Evolutionary conservation across 2,888 invertebrate genomes (phyloP).

Genomic region (Platycheirus albimanus): DNA sequence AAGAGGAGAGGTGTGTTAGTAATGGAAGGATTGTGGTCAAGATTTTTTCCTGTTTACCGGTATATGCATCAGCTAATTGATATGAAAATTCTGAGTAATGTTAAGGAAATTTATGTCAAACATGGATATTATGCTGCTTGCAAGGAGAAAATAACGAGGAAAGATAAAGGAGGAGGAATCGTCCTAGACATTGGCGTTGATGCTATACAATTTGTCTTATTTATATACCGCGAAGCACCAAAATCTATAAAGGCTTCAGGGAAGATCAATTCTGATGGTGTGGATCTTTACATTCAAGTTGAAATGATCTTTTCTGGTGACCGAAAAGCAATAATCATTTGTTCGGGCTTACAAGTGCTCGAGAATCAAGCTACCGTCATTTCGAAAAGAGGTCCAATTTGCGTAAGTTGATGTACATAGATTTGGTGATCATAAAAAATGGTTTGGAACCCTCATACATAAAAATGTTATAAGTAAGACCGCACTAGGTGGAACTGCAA

Average conservation of each 20-base stretch:
- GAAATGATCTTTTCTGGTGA: constrained; percentile 75
- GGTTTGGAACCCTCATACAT: no score
- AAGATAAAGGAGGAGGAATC: constrained; percentile 89
- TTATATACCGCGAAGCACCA: constrained; percentile 87
- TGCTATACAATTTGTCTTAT: constrained; percentile 87
- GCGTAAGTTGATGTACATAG: constrained; percentile 72
- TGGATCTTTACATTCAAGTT: constrained; percentile 84
- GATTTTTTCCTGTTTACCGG: constrained; percentile 89
- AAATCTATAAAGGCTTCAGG: constrained; percentile 86
- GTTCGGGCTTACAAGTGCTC: constrained; percentile 75
- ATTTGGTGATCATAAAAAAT: no score
- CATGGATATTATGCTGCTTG: constrained; percentile 86
- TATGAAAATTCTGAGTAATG: constrained; percentile 85
- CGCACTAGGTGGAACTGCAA: no score
- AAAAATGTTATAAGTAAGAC: no score
- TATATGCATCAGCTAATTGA: constrained; percentile 84
- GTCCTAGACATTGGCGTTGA: constrained; percentile 90
- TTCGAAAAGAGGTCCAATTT: constrained; percentile 76
- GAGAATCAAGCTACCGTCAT: constrained; percentile 77
- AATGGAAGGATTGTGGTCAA: constrained; percentile 93
- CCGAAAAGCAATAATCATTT: constrained; percentile 75
- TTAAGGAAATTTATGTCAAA: constrained; percentile 85
- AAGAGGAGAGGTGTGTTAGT: constrained; percentile 87
- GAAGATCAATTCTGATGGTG: constrained; percentile 86
- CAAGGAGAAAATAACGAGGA: constrained; percentile 84